A percentile compares a stretch with the other conserved stretches of the same genome.
Conservation (phyloP, 2,797 vertebrate species). For the Phoeniculus purpureus region DNA sequence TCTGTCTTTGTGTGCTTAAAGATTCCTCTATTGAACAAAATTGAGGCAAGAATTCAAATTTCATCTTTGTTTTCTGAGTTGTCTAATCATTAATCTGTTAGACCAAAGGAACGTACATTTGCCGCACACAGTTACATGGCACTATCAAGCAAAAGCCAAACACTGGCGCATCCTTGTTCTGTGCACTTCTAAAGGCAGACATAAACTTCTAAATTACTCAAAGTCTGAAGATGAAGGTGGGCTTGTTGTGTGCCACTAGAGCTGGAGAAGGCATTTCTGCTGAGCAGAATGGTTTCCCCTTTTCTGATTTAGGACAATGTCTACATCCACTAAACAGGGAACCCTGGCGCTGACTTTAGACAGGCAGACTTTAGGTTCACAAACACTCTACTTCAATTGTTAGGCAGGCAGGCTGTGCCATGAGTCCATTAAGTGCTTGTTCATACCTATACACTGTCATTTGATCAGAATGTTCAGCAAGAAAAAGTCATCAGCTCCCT, state of each 20-base stretch:
- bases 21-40: not conserved
- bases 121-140: fast-evolving
- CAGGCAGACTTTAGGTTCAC: not conserved
- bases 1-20: not conserved
- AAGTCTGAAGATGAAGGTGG: not conserved
- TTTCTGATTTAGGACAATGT: not conserved
- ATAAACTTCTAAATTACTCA: not conserved
- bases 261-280: not conserved
- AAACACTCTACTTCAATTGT: not conserved
- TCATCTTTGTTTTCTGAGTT: not conserved
- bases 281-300: not conserved
- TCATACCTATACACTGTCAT: not conserved
- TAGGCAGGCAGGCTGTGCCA: not conserved
- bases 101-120: not conserved
- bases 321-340: not conserved
- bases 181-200: not conserved
- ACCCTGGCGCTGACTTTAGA: not conserved
- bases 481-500: not conserved
- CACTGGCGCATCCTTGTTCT: not conserved
- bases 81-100: not conserved
- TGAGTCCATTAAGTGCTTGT: not conserved
- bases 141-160: not conserved
- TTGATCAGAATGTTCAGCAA: not conserved
- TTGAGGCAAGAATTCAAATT: not conserved
- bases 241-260: not conserved